Percentiles rank a stretch among this genome's conserved stretches.
These are phyloP conservation scores for Oncorhynchus tshawytscha DNA, from an alignment of 2,113 vertebrate species.

Conservation along the genomic window DNA sequence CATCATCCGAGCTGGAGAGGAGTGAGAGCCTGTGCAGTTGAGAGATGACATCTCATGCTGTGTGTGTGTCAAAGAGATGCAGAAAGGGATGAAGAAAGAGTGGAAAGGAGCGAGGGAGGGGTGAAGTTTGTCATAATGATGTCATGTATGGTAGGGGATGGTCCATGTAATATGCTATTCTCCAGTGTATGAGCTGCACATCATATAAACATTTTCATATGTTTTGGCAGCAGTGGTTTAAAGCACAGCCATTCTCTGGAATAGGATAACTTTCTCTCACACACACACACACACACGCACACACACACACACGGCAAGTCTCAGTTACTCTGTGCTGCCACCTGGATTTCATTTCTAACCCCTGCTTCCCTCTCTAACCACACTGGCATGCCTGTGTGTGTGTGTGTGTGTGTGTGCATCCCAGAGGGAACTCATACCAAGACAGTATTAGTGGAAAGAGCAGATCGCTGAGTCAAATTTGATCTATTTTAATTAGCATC, in stretches of 20 bases:
- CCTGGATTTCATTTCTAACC: slow-evolving; percentile 63
- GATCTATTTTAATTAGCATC: slow-evolving; percentile 41
- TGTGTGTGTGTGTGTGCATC: neutral
- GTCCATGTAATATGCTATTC: slow-evolving; percentile 49
- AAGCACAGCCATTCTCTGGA: slow-evolving; percentile 44
- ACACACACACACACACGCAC: neutral
- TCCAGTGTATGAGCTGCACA: slow-evolving; percentile 47
- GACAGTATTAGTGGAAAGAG: slow-evolving; percentile 10
- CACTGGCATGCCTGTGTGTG: neutral
- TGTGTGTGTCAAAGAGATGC: neutral
- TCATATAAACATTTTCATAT: slow-evolving; percentile 53
- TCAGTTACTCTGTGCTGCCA: slow-evolving; percentile 29
- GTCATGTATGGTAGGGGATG: slow-evolving; percentile 48
- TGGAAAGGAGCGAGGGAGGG: neutral
- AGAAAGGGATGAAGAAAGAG: too few relatives aligned
- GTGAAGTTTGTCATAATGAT: slow-evolving; percentile 42
- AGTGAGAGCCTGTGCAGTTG: slow-evolving; percentile 23
- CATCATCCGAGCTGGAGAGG: slow-evolving; percentile 9
- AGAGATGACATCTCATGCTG: slow-evolving; percentile 13
- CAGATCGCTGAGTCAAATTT: slow-evolving; percentile 15
- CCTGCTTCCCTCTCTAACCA: slow-evolving; percentile 3
- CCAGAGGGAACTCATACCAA: slow-evolving; percentile 8
- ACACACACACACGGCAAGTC: slow-evolving; percentile 12
- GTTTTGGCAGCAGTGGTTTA: slow-evolving; percentile 52
- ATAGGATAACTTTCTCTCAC: slow-evolving; percentile 37